Evolutionary conservation across 2,113 vertebrate genomes (phyloP).

Genomic region (Vulpes ferrilata): DNA sequence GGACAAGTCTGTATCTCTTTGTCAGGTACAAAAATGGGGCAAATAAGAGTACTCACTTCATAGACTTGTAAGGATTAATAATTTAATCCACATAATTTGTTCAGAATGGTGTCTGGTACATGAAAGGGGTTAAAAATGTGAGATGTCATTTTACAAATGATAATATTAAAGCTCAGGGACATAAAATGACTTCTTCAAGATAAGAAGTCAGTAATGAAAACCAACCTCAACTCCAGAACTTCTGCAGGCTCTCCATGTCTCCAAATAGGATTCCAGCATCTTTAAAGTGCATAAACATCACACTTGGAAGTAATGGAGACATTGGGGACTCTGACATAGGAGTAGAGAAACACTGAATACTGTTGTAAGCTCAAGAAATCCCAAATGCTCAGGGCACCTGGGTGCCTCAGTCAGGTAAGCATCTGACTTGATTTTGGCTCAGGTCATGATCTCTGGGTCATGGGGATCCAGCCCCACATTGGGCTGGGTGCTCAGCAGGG

Average conservation of each 20-base stretch:
- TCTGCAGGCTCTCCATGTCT: neutral
- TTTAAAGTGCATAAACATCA: neutral
- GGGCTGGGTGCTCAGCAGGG: neutral
- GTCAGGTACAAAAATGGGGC: neutral
- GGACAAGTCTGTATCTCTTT: neutral
- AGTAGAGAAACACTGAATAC: neutral
- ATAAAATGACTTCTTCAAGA: conserved; percentile 11
- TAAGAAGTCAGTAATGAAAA: neutral
- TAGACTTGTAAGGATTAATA: neutral
- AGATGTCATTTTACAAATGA: conserved; percentile 23
- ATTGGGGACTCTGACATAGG: neutral
- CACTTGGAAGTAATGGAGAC: neutral
- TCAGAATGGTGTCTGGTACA: neutral
- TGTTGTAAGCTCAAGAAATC: neutral
- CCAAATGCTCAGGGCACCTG: neutral
- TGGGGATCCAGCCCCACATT: neutral
- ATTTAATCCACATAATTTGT: neutral
- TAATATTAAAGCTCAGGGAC: neutral
- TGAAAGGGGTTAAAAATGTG: neutral
- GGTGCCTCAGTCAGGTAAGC: neutral
- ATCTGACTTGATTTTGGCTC: neutral
- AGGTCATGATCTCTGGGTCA: neutral
- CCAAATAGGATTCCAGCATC: neutral
- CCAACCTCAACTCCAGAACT: neutral
- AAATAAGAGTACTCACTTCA: neutral